Evolutionary conservation across 2,888 invertebrate species (phyloP), one percentile per base, ranked within the genome.

Genomic region (Notodonta dromedarius): DNA sequence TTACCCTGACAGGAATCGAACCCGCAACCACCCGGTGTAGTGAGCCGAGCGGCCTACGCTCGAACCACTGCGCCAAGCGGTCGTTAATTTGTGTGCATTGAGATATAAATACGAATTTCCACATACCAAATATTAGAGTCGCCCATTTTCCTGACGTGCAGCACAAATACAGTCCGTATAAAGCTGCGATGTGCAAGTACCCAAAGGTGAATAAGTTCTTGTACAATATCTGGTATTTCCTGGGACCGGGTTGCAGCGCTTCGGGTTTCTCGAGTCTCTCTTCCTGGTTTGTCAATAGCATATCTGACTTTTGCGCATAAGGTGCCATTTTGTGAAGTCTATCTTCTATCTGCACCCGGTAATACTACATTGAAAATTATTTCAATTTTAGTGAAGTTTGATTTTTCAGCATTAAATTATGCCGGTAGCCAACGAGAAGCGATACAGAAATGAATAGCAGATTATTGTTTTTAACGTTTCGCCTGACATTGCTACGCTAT

Each of bases 171-270:
- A 53, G 5, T 35, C 53, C 53, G n/a, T 53, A 53, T 5, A 35
- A 8, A n/a, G 35, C 53, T 7, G 53, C 35, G 35, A 53, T 35
- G 6, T 53, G 35, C 35, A 13, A 4, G 35, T 35, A 53, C 13
- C 13, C 32, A 11, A 53, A 53, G 1, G 16, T 39, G 13, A 39
- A 32, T 13, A 53, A 0, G 8, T 32, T 53, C 2, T 0, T 9
- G 16, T 53, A 53, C n/a, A 35, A n/a, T 53, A 53, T 53, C 8
- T 53, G 13, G 39, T 53, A 35, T 12, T 53, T 32, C n/a, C 53
- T 53, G 7, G 53, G 53, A 9, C 7, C 53, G 11, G 53, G n/a
- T 35, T 53, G 53, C 7, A 35, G 53, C 2, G 53, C 35, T 6
- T 35, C 53, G 5, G 35, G 53, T 13, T 35, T 35, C 7, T 53